Percentiles rank a stretch among this genome's conserved stretches.
Conservation (phyloP, 2,888 invertebrate genomes). For the Hirtodrosophila alboralis region DNA sequence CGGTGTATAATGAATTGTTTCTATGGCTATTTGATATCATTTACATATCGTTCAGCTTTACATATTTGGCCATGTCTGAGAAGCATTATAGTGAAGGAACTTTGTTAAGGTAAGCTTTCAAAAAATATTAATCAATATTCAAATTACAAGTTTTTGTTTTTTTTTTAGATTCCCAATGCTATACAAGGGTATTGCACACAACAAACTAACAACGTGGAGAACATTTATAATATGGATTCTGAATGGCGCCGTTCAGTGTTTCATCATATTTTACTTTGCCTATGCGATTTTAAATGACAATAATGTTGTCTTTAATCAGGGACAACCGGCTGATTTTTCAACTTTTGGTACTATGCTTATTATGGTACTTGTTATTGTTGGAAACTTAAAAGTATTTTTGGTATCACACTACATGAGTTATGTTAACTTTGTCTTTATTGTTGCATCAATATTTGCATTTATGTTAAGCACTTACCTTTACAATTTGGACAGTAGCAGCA, state of each 20-base stretch:
- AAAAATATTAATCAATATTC: not conserved
- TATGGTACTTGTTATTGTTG: conserved; percentile 85
- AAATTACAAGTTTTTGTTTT: not conserved
- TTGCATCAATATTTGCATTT: conserved; percentile 86
- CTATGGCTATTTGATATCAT: conserved; percentile 90
- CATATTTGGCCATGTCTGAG: conserved; percentile 89
- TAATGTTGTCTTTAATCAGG: conserved; percentile 84
- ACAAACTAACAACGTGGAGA: conserved; percentile 86
- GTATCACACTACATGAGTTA: conserved; percentile 86
- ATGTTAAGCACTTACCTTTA: conserved; percentile 85
- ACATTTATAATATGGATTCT: conserved; percentile 87
- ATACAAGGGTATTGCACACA: conserved; percentile 87
- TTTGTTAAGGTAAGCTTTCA: conserved; percentile 84
- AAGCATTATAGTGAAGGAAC: conserved; percentile 86
- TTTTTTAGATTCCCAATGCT: conserved; percentile 87
- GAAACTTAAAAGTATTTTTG: conserved; percentile 86
- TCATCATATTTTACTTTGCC: conserved; percentile 86
- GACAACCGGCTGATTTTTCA: conserved; percentile 85
- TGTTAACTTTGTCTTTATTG: conserved; percentile 84
- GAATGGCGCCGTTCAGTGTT: conserved; percentile 87
- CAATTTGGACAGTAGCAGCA: conserved; percentile 84
- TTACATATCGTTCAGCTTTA: conserved; percentile 89
- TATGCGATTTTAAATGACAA: conserved; percentile 82
- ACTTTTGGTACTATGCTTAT: conserved; percentile 86
- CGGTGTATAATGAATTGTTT: conserved; percentile 89